Evolutionary conservation across 92 coral and sea anemone species (phyloP).

Genomic region (Paramuricea clavata): DNA sequence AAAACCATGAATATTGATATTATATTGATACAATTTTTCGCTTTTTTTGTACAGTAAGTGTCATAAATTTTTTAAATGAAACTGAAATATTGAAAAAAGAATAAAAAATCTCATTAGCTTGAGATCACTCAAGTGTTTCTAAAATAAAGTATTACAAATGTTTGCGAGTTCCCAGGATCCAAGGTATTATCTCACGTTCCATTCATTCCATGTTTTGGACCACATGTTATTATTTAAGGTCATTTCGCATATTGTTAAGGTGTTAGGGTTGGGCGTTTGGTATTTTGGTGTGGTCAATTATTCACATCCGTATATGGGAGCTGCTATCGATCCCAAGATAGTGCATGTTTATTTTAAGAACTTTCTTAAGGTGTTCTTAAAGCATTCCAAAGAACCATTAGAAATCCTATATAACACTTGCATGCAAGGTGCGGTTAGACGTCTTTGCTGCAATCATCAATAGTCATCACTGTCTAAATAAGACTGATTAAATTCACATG

Average conservation of each 20-base stretch:
- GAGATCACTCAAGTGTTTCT: background rate
- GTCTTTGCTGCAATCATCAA: background rate
- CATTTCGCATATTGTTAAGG: background rate
- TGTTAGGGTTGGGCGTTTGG: conserved; percentile 3
- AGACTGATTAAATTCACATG: conserved; percentile 38
- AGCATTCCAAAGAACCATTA: background rate
- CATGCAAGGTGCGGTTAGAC: background rate
- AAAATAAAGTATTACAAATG: conserved; percentile 31
- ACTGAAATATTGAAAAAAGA: background rate
- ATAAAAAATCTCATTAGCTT: background rate
- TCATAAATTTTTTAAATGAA: background rate
- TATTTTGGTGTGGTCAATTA: conserved; percentile 42
- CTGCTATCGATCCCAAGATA: background rate
- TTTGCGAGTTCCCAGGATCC: background rate
- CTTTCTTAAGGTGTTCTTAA: background rate
- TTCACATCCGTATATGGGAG: conserved; percentile 24
- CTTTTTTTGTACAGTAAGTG: too few relatives aligned
- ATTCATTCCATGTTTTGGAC: background rate
- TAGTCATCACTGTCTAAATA: background rate
- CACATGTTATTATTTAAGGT: background rate
- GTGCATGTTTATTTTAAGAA: background rate
- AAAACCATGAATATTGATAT: too few relatives aligned
- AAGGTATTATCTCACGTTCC: conserved; percentile 18
- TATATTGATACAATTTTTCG: too few relatives aligned
- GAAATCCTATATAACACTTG: background rate